Evolutionary conservation across 2,797 vertebrate species (phyloP).

Genomic region (Lateolabrax maculatus): DNA sequence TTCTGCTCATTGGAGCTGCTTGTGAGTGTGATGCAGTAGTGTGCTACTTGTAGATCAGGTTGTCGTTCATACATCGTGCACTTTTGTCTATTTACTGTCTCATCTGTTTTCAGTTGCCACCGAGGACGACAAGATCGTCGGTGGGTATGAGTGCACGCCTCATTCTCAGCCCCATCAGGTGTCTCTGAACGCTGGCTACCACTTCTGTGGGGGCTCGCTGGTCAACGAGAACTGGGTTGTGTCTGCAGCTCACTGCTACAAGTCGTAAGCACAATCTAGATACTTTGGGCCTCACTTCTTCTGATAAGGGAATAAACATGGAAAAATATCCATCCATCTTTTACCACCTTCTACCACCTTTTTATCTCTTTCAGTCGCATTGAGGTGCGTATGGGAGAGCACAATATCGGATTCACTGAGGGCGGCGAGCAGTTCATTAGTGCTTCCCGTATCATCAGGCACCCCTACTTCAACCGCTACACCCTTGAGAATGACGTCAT

Average conservation of each 20-base stretch:
- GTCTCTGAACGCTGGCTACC: conserved; percentile 74
- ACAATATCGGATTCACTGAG: conserved; percentile 77
- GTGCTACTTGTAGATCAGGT: too few relatives aligned
- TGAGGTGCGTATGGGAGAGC: conserved; percentile 87
- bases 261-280: conserved; percentile 55
- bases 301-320: neutral
- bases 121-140: conserved; percentile 80
- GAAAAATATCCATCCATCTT: too few relatives aligned
- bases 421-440: conserved; percentile 82
- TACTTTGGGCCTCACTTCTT: neutral
- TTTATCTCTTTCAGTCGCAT: conserved; percentile 80
- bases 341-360: neutral
- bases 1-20: conserved; percentile 81
- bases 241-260: conserved; percentile 81
- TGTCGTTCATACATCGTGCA: neutral
- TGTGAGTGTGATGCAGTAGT: conserved; percentile 74
- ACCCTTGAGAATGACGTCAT: conserved; percentile 89
- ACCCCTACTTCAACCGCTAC: conserved; percentile 71
- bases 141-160: conserved; percentile 72
- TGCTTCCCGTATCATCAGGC: conserved; percentile 79
- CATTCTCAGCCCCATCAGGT: conserved; percentile 77
- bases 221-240: conserved; percentile 77
- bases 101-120: conserved; percentile 56
- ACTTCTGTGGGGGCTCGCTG: conserved; percentile 80
- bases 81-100: neutral